These are phyloP conservation scores for Toxotes chatareus DNA, from an alignment of 2,113 vertebrate species.

Conservation along the genomic window DNA sequence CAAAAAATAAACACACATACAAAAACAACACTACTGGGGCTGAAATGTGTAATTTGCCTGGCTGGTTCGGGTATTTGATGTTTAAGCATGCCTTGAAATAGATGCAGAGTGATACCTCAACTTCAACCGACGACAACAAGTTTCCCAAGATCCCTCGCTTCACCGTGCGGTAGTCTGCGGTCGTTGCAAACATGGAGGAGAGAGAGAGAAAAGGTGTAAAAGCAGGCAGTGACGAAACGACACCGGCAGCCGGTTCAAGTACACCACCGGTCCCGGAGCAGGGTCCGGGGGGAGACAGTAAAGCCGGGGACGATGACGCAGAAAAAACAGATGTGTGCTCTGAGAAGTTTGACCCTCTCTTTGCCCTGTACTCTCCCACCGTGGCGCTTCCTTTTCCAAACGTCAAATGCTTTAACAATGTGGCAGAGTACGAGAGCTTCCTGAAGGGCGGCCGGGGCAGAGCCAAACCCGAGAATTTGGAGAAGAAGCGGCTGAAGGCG, in stretches of 20 bases:
- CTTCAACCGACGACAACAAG: accelerated
- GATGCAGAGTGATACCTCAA: slow-evolving; percentile 26
- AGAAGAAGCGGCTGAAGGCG: slow-evolving; percentile 77
- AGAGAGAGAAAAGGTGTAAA: slow-evolving; percentile 51
- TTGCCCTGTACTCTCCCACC: slow-evolving; percentile 88
- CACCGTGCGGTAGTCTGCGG: slow-evolving; percentile 53
- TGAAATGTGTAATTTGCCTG: background rate
- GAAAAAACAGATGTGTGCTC: slow-evolving; percentile 87
- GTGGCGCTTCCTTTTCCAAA: slow-evolving; percentile 88
- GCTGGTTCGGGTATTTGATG: accelerated
- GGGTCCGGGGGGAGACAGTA: background rate
- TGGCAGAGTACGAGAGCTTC: slow-evolving; percentile 93
- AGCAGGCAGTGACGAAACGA: slow-evolving; percentile 19
- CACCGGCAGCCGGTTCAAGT: background rate
- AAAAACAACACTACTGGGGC: accelerated
- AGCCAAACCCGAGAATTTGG: slow-evolving; percentile 85
- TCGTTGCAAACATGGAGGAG: slow-evolving; percentile 88
- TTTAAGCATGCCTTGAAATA: background rate
- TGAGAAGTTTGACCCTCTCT: slow-evolving; percentile 89
- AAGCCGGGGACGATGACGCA: slow-evolving; percentile 2
- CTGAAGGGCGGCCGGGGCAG: slow-evolving; percentile 85
- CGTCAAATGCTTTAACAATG: slow-evolving; percentile 92
- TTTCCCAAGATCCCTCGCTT: slow-evolving; percentile 73
- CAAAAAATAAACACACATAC: background rate
- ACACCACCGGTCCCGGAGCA: background rate